Base-by-base conservation (phyloP, 2,888 invertebrate genomes). In the Cylindroiulus punctatus region DNA sequence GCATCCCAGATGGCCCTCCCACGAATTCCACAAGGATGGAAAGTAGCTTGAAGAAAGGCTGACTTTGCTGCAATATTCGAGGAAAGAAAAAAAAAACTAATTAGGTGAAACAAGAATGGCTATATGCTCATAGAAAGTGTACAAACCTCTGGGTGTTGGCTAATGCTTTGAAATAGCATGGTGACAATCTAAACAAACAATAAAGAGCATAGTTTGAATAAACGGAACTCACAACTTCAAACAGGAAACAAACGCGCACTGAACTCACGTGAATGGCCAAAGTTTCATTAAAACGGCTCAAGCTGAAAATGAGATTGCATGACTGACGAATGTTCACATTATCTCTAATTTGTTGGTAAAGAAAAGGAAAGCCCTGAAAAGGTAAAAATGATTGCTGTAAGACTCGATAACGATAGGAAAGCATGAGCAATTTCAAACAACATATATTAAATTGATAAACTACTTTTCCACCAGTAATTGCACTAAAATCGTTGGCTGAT, bases 271-370 rank as follows among this genome's bases (percentile, higher is more conserved):
- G 95, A 89, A 95, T 95, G 30, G 97, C 97, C 84, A 98, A 92
- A 88, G 95, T 93, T 89, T 97, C 97, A 91, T 97, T 97, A 94
- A 96, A 97, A 81, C 97, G 94, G 89, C 97, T 96, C 76, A 98
- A 92, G 22, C 97, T 96, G 91, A 97, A 97, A 89, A 98, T 96
- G 87, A 98, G 93, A 91, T 97, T 96, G 88, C 96, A 94, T 4
- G 97, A 97, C 92, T 97, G 97, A 90, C 96, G 95, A 81, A 97
- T 92, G 92, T 98, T 98, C 88, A 98, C 95, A 89, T 95, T 95
- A 91, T 98, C 98, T 88, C 97, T 95, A 85, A 97, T 97, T 92
- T 98, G 98, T 91, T 97, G 97, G 91, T 96, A 96, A 88, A 98
- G 92, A 91, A 98, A 98, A 44, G 97, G 96, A 91, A 97, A 97